Evolutionary conservation across 2,113 vertebrate genomes (phyloP).

Genomic region (Elephas maximus): DNA sequence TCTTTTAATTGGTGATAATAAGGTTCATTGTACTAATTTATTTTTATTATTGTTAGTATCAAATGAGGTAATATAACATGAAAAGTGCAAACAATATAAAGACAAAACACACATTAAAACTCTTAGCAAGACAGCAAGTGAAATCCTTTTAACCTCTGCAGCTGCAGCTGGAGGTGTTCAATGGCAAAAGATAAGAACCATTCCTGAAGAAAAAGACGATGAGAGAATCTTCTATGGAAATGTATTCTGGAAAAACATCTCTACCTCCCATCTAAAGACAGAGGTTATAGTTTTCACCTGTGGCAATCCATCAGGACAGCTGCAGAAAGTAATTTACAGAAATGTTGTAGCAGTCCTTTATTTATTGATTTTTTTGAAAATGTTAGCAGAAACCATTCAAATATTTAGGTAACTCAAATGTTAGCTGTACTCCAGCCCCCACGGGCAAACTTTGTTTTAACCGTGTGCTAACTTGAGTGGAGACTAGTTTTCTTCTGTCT

Average conservation of each 20-base stretch:
- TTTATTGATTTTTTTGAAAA: constrained; percentile 9
- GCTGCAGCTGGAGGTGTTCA: background rate
- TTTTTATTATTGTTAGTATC: constrained; percentile 38
- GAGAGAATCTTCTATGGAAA: background rate
- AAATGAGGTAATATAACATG: background rate
- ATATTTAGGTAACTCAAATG: constrained; percentile 47
- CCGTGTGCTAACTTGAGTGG: background rate
- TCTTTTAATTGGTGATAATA: constrained; percentile 58
- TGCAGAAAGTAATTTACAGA: constrained; percentile 51
- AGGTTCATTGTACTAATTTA: background rate
- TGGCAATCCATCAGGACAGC: background rate
- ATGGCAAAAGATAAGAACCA: background rate
- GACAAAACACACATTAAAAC: background rate
- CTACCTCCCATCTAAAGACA: background rate
- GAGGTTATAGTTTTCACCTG: background rate
- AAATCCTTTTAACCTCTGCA: background rate
- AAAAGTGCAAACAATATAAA: constrained; percentile 14
- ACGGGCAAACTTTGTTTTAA: background rate
- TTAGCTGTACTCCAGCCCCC: background rate
- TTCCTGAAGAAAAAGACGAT: background rate
- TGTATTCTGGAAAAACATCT: background rate
- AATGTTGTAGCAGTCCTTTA: constrained; percentile 37
- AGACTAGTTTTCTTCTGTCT: background rate
- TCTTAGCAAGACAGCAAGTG: background rate
- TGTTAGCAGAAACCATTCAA: background rate